Conservation (phyloP, 2,888 invertebrate species). For the Cryptocheilus praepositus region DNA sequence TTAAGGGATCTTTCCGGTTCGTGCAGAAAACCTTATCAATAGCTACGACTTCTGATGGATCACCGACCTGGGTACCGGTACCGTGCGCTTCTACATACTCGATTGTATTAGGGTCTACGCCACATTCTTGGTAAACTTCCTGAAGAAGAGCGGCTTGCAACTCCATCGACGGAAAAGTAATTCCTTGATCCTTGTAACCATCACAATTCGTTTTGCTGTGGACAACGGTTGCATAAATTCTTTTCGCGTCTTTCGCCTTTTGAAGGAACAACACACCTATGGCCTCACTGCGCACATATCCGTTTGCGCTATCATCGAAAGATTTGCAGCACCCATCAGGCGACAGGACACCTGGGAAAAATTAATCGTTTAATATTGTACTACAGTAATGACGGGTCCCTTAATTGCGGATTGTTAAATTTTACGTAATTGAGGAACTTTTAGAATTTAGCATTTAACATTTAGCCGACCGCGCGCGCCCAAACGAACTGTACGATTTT, state of each 20-base stretch:
- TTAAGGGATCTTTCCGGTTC: constrained; percentile 84
- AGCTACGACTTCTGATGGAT: constrained; percentile 92
- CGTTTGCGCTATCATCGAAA: constrained; percentile 90
- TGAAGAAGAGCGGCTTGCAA: constrained; percentile 72
- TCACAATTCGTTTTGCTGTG: constrained; percentile 80
- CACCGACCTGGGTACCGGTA: constrained; percentile 89
- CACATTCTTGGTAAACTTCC: constrained; percentile 79
- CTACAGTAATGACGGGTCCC: too few relatives aligned
- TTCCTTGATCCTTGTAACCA: constrained; percentile 75
- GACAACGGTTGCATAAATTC: constrained; percentile 76
- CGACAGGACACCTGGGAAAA: constrained; percentile 82
- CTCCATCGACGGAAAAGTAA: constrained; percentile 68
- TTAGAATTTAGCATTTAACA: too few relatives aligned
- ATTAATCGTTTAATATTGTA: too few relatives aligned
- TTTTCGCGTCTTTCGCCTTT: constrained; percentile 76
- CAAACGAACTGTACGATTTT: too few relatives aligned
- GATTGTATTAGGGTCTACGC: constrained; percentile 77
- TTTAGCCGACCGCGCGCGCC: too few relatives aligned
- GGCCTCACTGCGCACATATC: constrained; percentile 90
- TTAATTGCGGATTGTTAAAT: too few relatives aligned
- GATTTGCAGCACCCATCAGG: constrained; percentile 91
- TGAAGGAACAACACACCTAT: constrained; percentile 84
- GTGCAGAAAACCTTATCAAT: constrained; percentile 88
- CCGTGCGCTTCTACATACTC: constrained; percentile 84
- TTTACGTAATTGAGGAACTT: too few relatives aligned